Evolutionary conservation across 2,797 vertebrate genomes (phyloP).

Genomic region (Sebastes baramenuke): DNA sequence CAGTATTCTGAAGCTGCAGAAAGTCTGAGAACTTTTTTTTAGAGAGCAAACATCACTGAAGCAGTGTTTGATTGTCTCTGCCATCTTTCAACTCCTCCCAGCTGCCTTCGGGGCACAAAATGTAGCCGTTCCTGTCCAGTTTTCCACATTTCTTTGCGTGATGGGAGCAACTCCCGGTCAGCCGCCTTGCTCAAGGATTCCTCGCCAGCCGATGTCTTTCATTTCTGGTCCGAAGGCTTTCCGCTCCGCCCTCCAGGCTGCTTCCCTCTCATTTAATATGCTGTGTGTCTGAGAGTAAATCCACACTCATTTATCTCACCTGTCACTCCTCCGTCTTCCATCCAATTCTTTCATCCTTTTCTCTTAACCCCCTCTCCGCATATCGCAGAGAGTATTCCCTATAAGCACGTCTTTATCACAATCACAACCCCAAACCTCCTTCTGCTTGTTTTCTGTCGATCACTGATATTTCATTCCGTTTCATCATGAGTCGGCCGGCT

Average conservation of each 20-base stretch:
- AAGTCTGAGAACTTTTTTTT: constrained; percentile 27
- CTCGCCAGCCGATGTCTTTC: constrained; percentile 4
- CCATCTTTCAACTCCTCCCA: constrained; percentile 27
- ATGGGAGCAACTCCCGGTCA: constrained; percentile 19
- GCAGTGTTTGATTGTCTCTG: constrained; percentile 35
- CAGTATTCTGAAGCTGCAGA: constrained; percentile 12
- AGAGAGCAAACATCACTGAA: constrained; percentile 25
- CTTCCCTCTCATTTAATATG: constrained; percentile 36
- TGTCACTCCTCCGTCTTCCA: constrained; percentile 13
- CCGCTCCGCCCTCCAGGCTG: constrained; percentile 23
- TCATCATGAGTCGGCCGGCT: constrained; percentile 57
- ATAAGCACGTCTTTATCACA: constrained; percentile 35
- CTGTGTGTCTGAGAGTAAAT: constrained; percentile 27
- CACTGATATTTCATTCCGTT: constrained; percentile 70
- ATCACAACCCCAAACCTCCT: not conserved
- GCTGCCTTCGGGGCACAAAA: constrained; percentile 27
- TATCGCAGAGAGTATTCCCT: not conserved
- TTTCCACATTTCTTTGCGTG: constrained; percentile 25
- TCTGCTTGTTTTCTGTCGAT: constrained; percentile 37
- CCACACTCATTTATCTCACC: constrained; percentile 15
- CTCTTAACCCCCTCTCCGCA: not conserved
- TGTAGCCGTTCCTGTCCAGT: constrained; percentile 9
- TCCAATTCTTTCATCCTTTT: constrained; percentile 28
- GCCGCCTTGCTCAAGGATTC: not conserved
- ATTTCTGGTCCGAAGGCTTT: constrained; percentile 2